Evolutionary conservation across 2,888 invertebrate genomes (phyloP), one percentile per base, ranked within the genome.

Genomic region (Suillia variegata): DNA sequence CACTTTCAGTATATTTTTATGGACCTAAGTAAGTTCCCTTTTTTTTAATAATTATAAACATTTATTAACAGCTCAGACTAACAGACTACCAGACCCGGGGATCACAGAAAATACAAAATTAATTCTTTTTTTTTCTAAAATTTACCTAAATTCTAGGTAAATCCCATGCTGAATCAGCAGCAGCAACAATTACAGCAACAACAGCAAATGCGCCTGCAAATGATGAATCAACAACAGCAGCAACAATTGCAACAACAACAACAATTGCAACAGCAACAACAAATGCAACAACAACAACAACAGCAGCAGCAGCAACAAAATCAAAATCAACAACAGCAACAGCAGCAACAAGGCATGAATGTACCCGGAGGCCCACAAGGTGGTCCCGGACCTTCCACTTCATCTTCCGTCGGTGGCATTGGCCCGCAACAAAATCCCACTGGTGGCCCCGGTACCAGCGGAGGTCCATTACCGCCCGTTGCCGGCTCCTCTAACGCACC

Each of bases 211-310:
- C 66, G 79, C 18, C 67, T 81, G 61, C 81, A 82, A 68, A 76
- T 80, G 74, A 66, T 80, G 13, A 79, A 73, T 58, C 81, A 80
- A 55, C 79, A 77, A 33, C 77, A 79, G 34, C 75, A 68, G 52
- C 71, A 63, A 55, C 78, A 76, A 61, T 80, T 80, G 56, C 80
- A 80, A 57, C 76, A 75, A 18, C 72, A 74, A 55, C 77, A 78
- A 56, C 79, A 80, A 51, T 74, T 76, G 34, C 59, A 64, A 20
- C 64, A 68, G 55, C 63, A 64, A 20, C 68, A 67, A 34, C 62
- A 58, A 22, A 56, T 53, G 15, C 68, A 68, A 54, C 68, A 67
- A 54, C 58, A 58, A 4, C 68, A 67, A 54, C 65, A 63, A 54
- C 58, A 74, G n/a, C 38, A 45, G 56, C 49, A 52, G 24, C 69